These are phyloP conservation scores for Xestia ashworthii DNA, from an alignment of 2,888 invertebrate species.

Conservation along the genomic window DNA sequence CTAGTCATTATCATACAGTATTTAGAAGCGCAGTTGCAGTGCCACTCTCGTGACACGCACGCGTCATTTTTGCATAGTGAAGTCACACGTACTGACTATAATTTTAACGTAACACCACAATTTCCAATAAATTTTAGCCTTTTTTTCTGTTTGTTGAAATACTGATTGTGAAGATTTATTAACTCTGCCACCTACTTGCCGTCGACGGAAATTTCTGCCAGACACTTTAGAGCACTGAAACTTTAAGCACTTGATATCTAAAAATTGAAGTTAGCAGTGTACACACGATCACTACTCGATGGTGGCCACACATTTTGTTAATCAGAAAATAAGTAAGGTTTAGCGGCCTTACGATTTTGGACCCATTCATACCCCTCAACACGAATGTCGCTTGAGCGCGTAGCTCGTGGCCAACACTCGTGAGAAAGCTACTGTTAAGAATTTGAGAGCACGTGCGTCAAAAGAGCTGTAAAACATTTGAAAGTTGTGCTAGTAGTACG, in stretches of 20 bases:
- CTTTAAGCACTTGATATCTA: not conserved
- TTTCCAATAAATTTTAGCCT: not conserved
- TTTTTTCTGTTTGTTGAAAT: too few species aligned
- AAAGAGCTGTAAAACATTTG: conserved; percentile 38
- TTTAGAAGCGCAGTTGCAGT: not conserved
- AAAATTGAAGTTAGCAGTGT: not conserved
- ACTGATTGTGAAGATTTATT: too few species aligned
- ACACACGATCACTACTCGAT: not conserved
- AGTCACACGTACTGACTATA: not conserved
- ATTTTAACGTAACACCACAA: not conserved
- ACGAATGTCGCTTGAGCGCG: not conserved
- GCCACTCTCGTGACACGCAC: not conserved
- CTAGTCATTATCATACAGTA: not conserved
- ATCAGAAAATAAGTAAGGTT: not conserved
- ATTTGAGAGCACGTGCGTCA: conserved; percentile 23
- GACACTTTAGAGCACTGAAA: not conserved
- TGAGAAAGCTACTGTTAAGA: conserved; percentile 1
- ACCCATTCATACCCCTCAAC: not conserved
- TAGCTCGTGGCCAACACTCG: not conserved
- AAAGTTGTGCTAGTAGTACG: not conserved
- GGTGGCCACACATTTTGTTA: not conserved
- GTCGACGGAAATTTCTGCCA: too few species aligned
- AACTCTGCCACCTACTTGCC: too few species aligned
- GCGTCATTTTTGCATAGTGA: not conserved
- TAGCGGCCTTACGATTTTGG: not conserved